A percentile compares a stretch with the other conserved stretches of the same genome.
Conservation (phyloP, 2,888 invertebrate species). For the Pterostichus niger region DNA sequence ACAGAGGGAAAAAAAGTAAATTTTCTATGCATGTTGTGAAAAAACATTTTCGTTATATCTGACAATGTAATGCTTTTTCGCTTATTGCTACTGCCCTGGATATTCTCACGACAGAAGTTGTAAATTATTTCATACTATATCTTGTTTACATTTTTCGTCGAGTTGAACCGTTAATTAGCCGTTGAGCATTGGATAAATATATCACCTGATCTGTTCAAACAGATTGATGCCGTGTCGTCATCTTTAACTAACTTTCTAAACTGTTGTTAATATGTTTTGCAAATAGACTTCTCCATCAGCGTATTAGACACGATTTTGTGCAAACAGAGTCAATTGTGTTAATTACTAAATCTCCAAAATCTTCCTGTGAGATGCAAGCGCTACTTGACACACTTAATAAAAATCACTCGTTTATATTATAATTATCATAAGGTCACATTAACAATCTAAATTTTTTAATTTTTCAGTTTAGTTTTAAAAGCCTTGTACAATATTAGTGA, state of each 20-base stretch:
- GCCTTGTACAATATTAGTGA: too few relatives aligned
- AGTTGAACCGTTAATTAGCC: conserved; percentile 46
- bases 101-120: background rate
- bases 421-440: too few relatives aligned
- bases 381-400: conserved; percentile 36
- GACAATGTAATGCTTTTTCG: too few relatives aligned
- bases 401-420: too few relatives aligned
- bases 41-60: too few relatives aligned
- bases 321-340: conserved; percentile 57
- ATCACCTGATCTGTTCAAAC: conserved; percentile 63
- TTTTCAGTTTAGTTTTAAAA: too few relatives aligned
- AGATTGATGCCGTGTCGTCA: conserved; percentile 40
- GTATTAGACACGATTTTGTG: conserved; percentile 31
- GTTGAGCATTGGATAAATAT: conserved; percentile 48
- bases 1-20: too few relatives aligned
- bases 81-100: too few relatives aligned
- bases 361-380: conserved; percentile 18
- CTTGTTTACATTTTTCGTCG: background rate
- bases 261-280: conserved; percentile 60
- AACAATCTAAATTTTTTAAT: too few relatives aligned
- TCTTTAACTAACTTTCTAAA: conserved; percentile 63
- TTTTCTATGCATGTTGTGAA: too few relatives aligned
- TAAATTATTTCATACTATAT: background rate
- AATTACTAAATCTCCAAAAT: conserved; percentile 62
- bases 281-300: conserved; percentile 19